Evolutionary conservation across 2,888 invertebrate species (phyloP).

Genomic region (Brachycybe producta): DNA sequence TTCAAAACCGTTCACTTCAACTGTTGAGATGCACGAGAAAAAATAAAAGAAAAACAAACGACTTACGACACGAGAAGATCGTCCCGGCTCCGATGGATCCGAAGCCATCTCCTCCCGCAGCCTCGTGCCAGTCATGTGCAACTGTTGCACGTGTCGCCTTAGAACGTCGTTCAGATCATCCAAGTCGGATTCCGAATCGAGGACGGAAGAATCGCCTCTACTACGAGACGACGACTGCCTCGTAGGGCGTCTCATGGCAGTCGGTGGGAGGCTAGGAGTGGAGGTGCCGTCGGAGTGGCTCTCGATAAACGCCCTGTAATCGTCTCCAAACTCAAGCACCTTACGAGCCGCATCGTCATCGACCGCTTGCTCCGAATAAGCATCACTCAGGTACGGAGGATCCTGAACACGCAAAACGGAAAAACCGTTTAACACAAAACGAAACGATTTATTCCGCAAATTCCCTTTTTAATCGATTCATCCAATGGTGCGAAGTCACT

Average conservation of each 20-base stretch:
- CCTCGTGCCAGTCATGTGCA: slow-evolving; percentile 47
- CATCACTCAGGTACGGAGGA: slow-evolving; percentile 68
- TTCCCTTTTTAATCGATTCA: not conserved
- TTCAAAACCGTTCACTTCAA: too few relatives aligned
- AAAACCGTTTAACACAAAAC: too few relatives aligned
- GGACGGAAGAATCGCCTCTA: slow-evolving; percentile 37
- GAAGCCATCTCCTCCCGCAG: slow-evolving; percentile 36
- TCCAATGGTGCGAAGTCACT: not conserved
- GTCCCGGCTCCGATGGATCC: slow-evolving; percentile 8
- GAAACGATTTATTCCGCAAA: not conserved
- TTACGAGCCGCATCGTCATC: slow-evolving; percentile 73
- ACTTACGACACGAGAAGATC: slow-evolving; percentile 8
- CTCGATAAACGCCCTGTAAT: slow-evolving; percentile 76
- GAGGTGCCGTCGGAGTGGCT: slow-evolving; percentile 81
- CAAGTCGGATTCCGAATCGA: slow-evolving; percentile 50
- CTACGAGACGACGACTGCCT: not conserved
- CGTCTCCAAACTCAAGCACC: slow-evolving; percentile 74
- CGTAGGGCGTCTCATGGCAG: not conserved
- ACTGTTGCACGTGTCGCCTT: slow-evolving; percentile 48
- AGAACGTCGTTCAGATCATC: slow-evolving; percentile 52
- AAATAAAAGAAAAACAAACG: not conserved
- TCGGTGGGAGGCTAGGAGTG: slow-evolving; percentile 46
- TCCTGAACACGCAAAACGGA: slow-evolving; percentile 54
- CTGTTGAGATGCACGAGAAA: not conserved
- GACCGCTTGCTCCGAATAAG: slow-evolving; percentile 65